Percentiles rank a stretch among this genome's conserved stretches.
Conservation (phyloP, 2,888 invertebrate genomes). For the Rosalia funebris region DNA sequence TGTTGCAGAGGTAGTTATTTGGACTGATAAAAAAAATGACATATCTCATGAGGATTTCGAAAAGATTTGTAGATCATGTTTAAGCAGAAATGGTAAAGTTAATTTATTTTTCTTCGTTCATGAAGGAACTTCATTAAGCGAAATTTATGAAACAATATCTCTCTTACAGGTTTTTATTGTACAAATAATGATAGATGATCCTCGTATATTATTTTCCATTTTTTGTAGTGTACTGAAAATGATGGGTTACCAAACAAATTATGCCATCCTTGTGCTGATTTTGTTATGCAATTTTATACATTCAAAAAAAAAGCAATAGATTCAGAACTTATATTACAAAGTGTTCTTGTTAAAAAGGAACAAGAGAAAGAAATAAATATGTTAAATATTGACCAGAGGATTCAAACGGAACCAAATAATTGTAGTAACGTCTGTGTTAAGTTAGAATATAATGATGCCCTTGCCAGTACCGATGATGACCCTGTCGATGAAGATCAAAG, state of each 20-base stretch:
- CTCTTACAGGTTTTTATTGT: slow-evolving; percentile 27
- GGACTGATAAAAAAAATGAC: not conserved
- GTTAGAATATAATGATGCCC: not conserved
- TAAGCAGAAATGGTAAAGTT: slow-evolving; percentile 25
- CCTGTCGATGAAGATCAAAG: slow-evolving; percentile 5
- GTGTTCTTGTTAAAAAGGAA: slow-evolving; percentile 13
- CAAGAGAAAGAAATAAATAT: not conserved
- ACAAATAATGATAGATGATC: not conserved
- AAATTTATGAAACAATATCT: slow-evolving; percentile 28
- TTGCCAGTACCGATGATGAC: slow-evolving; percentile 6
- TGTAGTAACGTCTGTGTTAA: not conserved
- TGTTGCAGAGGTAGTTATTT: too few relatives aligned
- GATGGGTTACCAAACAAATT: slow-evolving; percentile 35
- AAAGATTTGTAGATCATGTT: slow-evolving; percentile 29
- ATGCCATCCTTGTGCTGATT: slow-evolving; percentile 30
- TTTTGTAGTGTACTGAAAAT: slow-evolving; percentile 29
- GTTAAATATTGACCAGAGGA: not conserved
- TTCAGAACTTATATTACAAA: slow-evolving; percentile 27
- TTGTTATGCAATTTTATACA: slow-evolving; percentile 31
- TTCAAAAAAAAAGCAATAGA: slow-evolving; percentile 32
- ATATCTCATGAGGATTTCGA: slow-evolving; percentile 23
- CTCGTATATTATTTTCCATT: not conserved
- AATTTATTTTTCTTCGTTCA: slow-evolving; percentile 30
- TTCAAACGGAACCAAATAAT: not conserved
- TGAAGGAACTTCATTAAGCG: slow-evolving; percentile 26